These are phyloP conservation scores for Bombus superbus DNA, from an alignment of 1,140 invertebrate species.

Conservation along the genomic window DNA sequence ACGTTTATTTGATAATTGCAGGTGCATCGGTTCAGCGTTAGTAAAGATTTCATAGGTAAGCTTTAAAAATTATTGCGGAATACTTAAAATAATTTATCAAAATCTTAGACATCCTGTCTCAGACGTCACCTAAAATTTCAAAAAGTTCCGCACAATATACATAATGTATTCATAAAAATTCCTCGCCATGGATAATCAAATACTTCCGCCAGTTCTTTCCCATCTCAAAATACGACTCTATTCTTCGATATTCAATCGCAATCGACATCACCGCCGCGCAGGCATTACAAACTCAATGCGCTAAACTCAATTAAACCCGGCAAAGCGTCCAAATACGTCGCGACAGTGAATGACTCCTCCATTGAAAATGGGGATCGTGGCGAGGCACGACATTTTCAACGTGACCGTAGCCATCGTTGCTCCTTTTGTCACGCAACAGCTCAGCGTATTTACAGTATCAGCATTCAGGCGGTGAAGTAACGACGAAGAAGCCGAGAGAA, in stretches of 20 bases:
- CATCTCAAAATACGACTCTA: not conserved
- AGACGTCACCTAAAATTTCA: not conserved
- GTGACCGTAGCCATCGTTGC: not conserved
- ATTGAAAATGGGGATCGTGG: not conserved
- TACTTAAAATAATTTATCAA: too few relatives aligned
- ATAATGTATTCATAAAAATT: not conserved
- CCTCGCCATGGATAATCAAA: not conserved
- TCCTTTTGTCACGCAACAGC: constrained; percentile 43
- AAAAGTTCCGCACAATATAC: not conserved
- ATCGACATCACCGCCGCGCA: too few relatives aligned
- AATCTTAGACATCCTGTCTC: too few relatives aligned
- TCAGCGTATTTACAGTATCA: constrained; percentile 40
- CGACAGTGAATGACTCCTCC: constrained; percentile 22
- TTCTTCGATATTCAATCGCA: not conserved
- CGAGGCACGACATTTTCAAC: constrained; percentile 10
- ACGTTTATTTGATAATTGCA: not conserved
- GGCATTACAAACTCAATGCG: not conserved
- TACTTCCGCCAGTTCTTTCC: not conserved
- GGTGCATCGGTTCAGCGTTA: not conserved
- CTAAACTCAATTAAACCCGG: not conserved
- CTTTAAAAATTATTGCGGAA: not conserved
- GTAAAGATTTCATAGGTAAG: not conserved
- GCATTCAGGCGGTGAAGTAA: constrained; percentile 45
- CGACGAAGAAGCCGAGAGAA: constrained; percentile 49
- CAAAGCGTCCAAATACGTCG: not conserved